Base-by-base conservation (phyloP, 2,797 vertebrate species). In the Scleropages formosus region DNA sequence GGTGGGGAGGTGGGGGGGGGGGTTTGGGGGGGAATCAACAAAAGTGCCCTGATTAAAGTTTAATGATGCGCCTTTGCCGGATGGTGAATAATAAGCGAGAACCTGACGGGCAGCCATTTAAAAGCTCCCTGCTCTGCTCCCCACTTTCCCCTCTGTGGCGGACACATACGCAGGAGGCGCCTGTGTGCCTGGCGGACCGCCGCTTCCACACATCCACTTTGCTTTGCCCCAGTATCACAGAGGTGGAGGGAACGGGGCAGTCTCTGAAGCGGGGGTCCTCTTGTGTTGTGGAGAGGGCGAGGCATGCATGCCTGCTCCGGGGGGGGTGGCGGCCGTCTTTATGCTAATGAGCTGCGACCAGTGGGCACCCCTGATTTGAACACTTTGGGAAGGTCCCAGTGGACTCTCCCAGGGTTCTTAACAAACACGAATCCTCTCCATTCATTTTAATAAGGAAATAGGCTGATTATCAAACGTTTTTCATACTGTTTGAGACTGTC, bases 21-120 rank as follows among this genome's bases (percentile, higher is more conserved):
- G 26, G 22, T 3, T 20, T 9, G 20, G 46, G 44, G 61, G 61
- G 61, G 61, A 61, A 62, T 74, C 46, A 53, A 74, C 60, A 64
- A 63, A 53, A 74, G 46, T 64, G 44, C 61, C 61, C 72, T 27
- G 61, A 64, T 74, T 64, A 74, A 74, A 74, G 72, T 74, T 74
- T 74, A 74, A 74, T 53, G 61, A 74, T 74, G 72, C 61, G 61
- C 46, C 61, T 60, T 64, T 27, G 60, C 60, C 72, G 61, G 72
- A 73, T 62, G 60, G 26, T 73, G 72, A 73, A 63, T 63, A 62
- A 53, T 64, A 51, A 74, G 47, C 27, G 61, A 4, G 60, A 26
- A 44, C 46, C 72, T 74, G 72, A 63, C 20, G 56, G 58, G 58
- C 71, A 24, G 56, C 39, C 59, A 60, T 73, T 73, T 62, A 73